A percentile compares a stretch with the other conserved stretches of the same genome.
Evolutionary conservation across 2,797 vertebrate genomes (phyloP).

Genomic region (Caiman crocodilus): DNA sequence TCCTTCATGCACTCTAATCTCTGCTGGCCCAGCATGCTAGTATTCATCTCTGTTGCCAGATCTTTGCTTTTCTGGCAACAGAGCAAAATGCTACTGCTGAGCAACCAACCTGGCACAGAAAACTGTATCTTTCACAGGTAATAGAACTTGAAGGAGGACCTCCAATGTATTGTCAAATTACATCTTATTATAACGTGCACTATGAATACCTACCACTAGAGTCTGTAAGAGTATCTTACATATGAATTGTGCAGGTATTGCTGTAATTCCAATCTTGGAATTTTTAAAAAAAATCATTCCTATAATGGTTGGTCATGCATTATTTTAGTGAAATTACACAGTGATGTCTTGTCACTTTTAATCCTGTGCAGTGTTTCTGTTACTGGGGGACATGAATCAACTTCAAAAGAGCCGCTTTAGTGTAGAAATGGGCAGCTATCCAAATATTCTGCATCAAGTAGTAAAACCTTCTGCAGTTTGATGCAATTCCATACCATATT

Average conservation of each 20-base stretch:
- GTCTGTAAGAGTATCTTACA: not conserved
- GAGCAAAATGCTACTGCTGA: constrained; percentile 25
- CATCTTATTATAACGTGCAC: constrained; percentile 36
- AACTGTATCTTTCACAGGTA: constrained; percentile 46
- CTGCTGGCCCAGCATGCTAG: not conserved
- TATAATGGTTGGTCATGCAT: not conserved
- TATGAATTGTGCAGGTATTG: not conserved
- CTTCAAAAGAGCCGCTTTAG: constrained; percentile 51
- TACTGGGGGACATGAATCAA: constrained; percentile 59
- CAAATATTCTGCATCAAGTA: constrained; percentile 31
- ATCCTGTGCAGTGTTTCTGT: constrained; percentile 14
- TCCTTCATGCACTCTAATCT: not conserved
- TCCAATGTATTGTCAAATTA: constrained; percentile 58
- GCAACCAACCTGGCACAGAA: constrained; percentile 17
- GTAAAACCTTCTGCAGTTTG: constrained; percentile 12
- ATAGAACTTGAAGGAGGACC: constrained; percentile 38
- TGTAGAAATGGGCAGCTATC: constrained; percentile 60
- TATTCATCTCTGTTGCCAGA: constrained; percentile 6
- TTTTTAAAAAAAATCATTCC: constrained; percentile 40
- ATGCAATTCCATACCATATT: constrained; percentile 52
- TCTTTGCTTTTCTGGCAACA: constrained; percentile 40
- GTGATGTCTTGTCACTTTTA: constrained; percentile 45
- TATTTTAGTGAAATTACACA: constrained; percentile 35
- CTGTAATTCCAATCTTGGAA: constrained; percentile 1
- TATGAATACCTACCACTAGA: constrained; percentile 15